A percentile compares a stretch with the other conserved stretches of the same genome.
Evolutionary conservation across 2,113 vertebrate species (phyloP).

Genomic region (Gracilinanus agilis): DNA sequence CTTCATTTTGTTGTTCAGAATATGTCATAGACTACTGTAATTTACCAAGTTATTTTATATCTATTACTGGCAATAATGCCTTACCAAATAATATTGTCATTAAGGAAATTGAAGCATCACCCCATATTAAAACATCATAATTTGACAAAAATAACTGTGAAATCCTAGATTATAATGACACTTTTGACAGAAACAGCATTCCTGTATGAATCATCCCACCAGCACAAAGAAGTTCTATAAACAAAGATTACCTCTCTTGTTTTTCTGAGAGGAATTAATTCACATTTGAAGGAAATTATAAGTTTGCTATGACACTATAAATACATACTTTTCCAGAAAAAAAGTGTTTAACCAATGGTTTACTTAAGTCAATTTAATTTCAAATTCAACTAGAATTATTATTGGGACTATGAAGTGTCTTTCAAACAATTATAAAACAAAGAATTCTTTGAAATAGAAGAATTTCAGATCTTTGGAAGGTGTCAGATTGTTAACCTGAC

Average conservation of each 20-base stretch:
- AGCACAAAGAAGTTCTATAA: conserved; percentile 61
- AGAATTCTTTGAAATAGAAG: conserved; percentile 37
- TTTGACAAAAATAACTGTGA: conserved; percentile 69
- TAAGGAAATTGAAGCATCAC: conserved; percentile 58
- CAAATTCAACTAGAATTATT: conserved; percentile 66
- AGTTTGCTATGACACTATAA: conserved; percentile 71
- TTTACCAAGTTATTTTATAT: conserved; percentile 52
- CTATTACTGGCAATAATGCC: conserved; percentile 59
- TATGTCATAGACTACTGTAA: conserved; percentile 52
- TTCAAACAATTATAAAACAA: conserved; percentile 64
- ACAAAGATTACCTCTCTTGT: conserved; percentile 57
- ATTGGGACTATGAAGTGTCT: conserved; percentile 55
- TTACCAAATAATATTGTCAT: conserved; percentile 62
- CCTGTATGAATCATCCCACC: conserved; percentile 57
- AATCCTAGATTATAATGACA: conserved; percentile 54
- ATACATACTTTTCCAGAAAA: conserved; percentile 59
- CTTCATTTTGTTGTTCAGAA: conserved; percentile 58
- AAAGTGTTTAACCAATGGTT: conserved; percentile 59
- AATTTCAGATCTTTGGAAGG: conserved; percentile 40
- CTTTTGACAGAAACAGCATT: conserved; percentile 61
- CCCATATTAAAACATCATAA: conserved; percentile 48
- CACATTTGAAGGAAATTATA: conserved; percentile 68
- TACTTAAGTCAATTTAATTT: conserved; percentile 72
- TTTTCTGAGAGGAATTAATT: conserved; percentile 72
- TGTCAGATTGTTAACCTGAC: not conserved